Conservation (phyloP, 2,888 invertebrate species). For the Leptopilina drosophilae region DNA sequence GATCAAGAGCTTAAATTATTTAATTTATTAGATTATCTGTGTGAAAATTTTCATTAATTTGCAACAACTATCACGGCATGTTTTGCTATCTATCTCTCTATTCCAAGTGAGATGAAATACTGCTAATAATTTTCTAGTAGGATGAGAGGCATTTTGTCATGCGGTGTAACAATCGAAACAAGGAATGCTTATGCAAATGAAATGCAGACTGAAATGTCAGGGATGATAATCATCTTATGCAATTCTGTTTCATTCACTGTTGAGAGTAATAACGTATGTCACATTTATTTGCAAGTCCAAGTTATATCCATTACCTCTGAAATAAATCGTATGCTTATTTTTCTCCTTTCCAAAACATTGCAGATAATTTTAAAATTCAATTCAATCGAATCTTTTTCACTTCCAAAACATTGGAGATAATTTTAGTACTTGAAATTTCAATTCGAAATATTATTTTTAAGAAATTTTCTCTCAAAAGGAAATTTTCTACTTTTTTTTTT, state of each 20-base stretch:
- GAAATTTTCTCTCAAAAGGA: too few species aligned
- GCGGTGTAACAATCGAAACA: slow-evolving; percentile 10
- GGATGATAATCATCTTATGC: slow-evolving; percentile 36
- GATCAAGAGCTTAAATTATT: too few species aligned
- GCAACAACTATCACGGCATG: background rate
- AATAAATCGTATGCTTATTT: background rate
- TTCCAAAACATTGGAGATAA: too few species aligned
- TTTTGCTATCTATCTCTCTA: background rate
- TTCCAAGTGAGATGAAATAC: slow-evolving; percentile 15
- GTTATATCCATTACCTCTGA: slow-evolving; percentile 19
- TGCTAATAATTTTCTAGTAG: slow-evolving; percentile 8
- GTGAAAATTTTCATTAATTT: background rate
- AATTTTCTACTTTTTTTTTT: too few species aligned
- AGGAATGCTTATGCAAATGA: slow-evolving; percentile 31
- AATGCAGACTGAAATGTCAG: slow-evolving; percentile 18
- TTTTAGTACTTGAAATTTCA: too few species aligned
- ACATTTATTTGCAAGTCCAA: slow-evolving; percentile 8
- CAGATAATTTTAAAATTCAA: too few species aligned
- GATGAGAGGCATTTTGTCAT: slow-evolving; percentile 18
- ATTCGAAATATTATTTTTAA: too few species aligned
- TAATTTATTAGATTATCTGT: too few species aligned
- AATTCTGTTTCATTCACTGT: slow-evolving; percentile 11
- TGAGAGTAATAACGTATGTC: slow-evolving; percentile 17
- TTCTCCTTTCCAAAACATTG: too few species aligned
- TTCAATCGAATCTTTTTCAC: too few species aligned